These are phyloP conservation scores for Halictus quadricinctus DNA, from an alignment of 2,888 invertebrate species.

Conservation along the genomic window DNA sequence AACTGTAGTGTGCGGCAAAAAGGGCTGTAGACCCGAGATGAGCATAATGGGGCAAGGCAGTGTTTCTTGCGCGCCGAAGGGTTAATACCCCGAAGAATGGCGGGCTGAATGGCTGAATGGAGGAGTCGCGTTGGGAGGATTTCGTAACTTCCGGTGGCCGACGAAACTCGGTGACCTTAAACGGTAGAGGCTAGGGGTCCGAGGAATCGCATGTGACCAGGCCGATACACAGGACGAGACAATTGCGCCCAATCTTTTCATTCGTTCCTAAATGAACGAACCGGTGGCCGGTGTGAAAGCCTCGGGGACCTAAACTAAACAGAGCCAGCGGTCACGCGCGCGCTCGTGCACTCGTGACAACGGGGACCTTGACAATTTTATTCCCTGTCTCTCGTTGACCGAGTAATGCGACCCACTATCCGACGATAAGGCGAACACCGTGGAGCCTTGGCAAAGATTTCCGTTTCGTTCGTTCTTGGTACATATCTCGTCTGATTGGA, in stretches of 20 bases:
- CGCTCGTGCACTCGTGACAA: conserved; percentile 22
- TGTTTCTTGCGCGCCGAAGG: neutral
- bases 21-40: conserved; percentile 1
- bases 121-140: conserved; percentile 14
- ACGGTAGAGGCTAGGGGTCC: conserved; percentile 58
- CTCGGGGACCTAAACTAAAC: conserved; percentile 26
- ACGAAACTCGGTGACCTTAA: conserved; percentile 46
- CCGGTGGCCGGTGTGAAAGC: conserved; percentile 64
- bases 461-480: neutral
- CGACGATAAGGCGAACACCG: conserved; percentile 2
- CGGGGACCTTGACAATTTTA: conserved; percentile 61
- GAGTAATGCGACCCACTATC: conserved; percentile 9
- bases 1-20: neutral
- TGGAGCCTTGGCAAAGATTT: neutral
- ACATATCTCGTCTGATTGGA: neutral
- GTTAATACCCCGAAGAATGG: conserved; percentile 8
- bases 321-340: neutral
- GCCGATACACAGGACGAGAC: conserved; percentile 76
- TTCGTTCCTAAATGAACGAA: conserved; percentile 72
- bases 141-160: conserved; percentile 41
- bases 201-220: conserved; percentile 63
- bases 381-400: conserved; percentile 32
- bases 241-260: conserved; percentile 79
- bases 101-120: neutral
- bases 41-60: neutral